Evolutionary conservation across 1,140 invertebrate species (phyloP).

Genomic region (Venustaconcha ellipsiformis): DNA sequence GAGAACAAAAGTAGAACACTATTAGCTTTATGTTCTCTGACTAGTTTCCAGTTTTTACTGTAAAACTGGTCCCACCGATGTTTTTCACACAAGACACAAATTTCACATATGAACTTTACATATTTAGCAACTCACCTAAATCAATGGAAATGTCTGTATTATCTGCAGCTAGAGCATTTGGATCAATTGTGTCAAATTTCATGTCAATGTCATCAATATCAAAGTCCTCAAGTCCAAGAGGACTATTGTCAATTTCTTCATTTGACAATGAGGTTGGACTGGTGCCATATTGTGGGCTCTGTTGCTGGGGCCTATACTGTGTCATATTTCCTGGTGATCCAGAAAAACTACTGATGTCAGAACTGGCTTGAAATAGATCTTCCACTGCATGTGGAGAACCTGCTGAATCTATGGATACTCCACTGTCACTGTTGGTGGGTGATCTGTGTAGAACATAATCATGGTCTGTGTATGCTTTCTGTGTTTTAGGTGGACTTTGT

Average conservation of each 20-base stretch:
- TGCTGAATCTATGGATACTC: constrained; percentile 49
- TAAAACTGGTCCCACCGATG: not conserved
- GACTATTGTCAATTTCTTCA: constrained; percentile 15
- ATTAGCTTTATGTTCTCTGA: no score
- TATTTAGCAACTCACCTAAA: constrained; percentile 33
- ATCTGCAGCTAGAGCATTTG: constrained; percentile 10
- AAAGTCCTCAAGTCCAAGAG: constrained; percentile 50
- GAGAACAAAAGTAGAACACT: no score
- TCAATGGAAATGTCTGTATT: constrained; percentile 45
- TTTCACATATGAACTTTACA: not conserved
- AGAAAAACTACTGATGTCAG: constrained; percentile 30
- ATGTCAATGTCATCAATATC: constrained; percentile 42
- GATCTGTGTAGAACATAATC: constrained; percentile 55
- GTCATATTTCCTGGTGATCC: constrained; percentile 27
- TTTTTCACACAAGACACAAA: no score
- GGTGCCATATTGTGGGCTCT: constrained; percentile 9
- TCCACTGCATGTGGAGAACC: constrained; percentile 30
- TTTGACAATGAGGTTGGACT: constrained; percentile 20
- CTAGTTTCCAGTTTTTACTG: no score
- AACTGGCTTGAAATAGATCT: constrained; percentile 26
- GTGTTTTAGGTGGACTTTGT: constrained; percentile 14
- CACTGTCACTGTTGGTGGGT: constrained; percentile 54
- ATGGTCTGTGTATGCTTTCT: constrained; percentile 37
- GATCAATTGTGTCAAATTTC: constrained; percentile 32
- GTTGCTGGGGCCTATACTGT: not conserved